Percentiles rank a stretch among this genome's conserved stretches.
phyloP scores from a whole-genome alignment of 1,140 invertebrate species.

The Saccostrea glomerata region DNA sequence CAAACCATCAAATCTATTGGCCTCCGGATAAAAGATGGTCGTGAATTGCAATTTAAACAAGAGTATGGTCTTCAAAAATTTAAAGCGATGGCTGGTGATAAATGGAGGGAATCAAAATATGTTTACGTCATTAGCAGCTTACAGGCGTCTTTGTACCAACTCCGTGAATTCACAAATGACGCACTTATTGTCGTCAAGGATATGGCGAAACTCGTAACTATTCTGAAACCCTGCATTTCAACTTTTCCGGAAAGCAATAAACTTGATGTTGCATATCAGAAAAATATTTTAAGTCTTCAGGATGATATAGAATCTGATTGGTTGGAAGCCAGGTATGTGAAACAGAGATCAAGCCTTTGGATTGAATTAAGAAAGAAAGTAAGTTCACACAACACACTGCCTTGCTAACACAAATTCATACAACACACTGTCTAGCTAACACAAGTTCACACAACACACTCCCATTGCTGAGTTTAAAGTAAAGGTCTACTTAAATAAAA shows the following conservation, averaged over 20 bases:
- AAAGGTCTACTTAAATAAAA: too few species aligned
- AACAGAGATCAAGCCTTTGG: conserved; percentile 30
- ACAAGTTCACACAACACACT: too few species aligned
- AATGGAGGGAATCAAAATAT: conserved; percentile 24
- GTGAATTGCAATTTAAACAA: conserved; percentile 17
- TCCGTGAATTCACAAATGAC: neutral
- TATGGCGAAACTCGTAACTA: neutral
- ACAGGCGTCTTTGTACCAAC: conserved; percentile 25
- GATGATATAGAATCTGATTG: too few species aligned
- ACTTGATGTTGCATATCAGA: too few species aligned
- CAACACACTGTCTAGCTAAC: too few species aligned
- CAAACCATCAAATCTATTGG: neutral
- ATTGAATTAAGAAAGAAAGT: neutral
- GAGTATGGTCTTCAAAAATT: conserved; percentile 10
- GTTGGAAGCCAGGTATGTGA: neutral
- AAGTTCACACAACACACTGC: too few species aligned
- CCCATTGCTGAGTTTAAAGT: too few species aligned
- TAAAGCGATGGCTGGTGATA: conserved; percentile 17
- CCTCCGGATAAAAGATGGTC: conserved; percentile 1
- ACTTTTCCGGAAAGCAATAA: too few species aligned
- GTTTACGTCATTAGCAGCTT: conserved; percentile 24
- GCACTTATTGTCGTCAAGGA: too few species aligned
- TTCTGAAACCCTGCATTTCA: too few species aligned
- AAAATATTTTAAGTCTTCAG: too few species aligned
- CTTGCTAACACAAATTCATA: too few species aligned